Conservation (phyloP, 37 sponge, comb jelly and placozoan species). For the Amphimedon queenslandica region DNA sequence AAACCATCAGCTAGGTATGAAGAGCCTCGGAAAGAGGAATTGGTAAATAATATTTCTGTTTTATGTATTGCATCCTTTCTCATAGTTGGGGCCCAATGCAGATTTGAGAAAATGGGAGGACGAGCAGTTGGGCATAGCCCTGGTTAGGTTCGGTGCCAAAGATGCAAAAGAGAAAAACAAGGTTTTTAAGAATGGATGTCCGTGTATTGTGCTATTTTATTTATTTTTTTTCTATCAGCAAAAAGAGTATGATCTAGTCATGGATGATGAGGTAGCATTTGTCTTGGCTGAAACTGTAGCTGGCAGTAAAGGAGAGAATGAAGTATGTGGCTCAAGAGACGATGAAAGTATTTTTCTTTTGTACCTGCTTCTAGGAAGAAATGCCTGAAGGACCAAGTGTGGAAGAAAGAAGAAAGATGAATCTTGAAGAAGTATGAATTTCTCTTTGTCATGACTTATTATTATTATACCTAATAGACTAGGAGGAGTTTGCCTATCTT, state of each 20-base stretch:
- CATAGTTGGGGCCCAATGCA: constrained; percentile 85
- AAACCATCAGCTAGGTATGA: constrained; percentile 46
- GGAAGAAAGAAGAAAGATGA: constrained; percentile 67
- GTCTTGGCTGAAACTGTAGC: constrained; percentile 74
- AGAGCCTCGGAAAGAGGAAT: constrained; percentile 63
- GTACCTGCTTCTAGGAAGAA: constrained; percentile 1
- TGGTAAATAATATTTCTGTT: constrained; percentile 34
- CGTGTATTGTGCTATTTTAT: not conserved
- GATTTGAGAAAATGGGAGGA: constrained; percentile 95
- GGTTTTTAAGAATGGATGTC: constrained; percentile 18
- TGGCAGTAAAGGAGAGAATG: constrained; percentile 52
- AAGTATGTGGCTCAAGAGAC: not conserved
- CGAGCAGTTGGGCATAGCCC: constrained; percentile 79
- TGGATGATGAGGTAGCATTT: constrained; percentile 92
- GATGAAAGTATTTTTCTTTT: not conserved
- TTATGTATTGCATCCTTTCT: not conserved
- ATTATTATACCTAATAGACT: constrained; percentile 46
- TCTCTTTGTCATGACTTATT: not conserved
- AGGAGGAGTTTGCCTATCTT: constrained; percentile 90
- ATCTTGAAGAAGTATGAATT: constrained; percentile 56
- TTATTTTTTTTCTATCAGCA: constrained; percentile 38
- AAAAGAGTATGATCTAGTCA: constrained; percentile 86
- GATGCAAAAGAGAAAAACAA: constrained; percentile 76
- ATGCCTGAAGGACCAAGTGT: constrained; percentile 23
- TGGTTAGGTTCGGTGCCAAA: constrained; percentile 81